phyloP scores from a whole-genome alignment of 2,888 invertebrate species.

The Plebejus anna region DNA sequence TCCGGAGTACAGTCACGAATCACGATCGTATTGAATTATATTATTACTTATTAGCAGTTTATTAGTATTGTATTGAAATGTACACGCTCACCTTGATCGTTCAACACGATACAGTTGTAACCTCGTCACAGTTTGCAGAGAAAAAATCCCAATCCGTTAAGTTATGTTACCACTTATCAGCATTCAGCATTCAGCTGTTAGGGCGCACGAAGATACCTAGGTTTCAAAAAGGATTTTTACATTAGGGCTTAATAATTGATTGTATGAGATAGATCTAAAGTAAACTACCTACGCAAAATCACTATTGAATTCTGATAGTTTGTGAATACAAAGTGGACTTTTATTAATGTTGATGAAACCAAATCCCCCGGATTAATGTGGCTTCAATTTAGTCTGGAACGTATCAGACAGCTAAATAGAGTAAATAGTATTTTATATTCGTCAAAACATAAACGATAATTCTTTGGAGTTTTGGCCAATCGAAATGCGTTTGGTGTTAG shows the following conservation, averaged over 20 bases:
- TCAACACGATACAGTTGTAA: slow-evolving; percentile 27
- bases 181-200: not conserved
- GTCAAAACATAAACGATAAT: not conserved
- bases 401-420: no score
- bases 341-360: no score
- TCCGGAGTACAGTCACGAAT: slow-evolving; percentile 4
- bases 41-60: slow-evolving; percentile 23
- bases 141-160: not conserved
- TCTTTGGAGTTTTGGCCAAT: not conserved
- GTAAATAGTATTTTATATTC: no score
- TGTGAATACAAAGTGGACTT: no score
- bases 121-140: slow-evolving; percentile 35
- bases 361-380: no score
- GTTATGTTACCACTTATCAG: not conserved
- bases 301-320: no score
- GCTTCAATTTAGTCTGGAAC: no score
- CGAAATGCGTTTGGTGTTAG: not conserved
- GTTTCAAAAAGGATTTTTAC: no score
- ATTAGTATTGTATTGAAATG: slow-evolving; percentile 29
- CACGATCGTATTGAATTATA: slow-evolving; percentile 18
- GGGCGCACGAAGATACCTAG: not conserved
- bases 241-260: no score
- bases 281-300: no score
- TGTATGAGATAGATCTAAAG: no score
- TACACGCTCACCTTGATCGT: slow-evolving; percentile 30